phyloP scores from a whole-genome alignment of 2,113 vertebrate genomes.

The Carollia perspicillata region DNA sequence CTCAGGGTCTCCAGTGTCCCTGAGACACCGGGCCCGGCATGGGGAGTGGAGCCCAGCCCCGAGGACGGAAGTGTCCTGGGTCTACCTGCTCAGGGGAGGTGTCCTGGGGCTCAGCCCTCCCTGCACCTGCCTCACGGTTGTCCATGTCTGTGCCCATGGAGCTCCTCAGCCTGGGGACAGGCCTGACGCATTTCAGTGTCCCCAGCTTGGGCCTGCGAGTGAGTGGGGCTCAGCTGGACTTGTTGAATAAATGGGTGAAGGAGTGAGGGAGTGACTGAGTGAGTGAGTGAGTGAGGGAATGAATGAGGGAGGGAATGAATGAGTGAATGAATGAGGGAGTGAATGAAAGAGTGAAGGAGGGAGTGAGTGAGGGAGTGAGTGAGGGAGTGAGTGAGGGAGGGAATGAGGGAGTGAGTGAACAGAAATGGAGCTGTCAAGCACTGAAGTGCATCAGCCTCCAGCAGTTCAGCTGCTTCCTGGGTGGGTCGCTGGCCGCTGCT shows the following conservation, averaged over 20 bases:
- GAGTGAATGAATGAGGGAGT: no score
- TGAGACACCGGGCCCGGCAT: not conserved
- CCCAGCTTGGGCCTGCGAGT: not conserved
- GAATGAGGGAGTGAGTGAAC: no score
- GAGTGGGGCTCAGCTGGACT: not conserved
- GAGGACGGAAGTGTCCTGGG: rapidly evolving
- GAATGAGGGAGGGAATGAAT: no score
- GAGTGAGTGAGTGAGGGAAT: no score
- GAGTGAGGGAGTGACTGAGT: not conserved
- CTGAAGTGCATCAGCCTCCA: no score
- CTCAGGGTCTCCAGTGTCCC: not conserved
- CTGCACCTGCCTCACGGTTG: rapidly evolving
- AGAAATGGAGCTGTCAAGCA: no score
- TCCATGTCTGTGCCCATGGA: rapidly evolving
- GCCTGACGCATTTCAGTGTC: rapidly evolving
- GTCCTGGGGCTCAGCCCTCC: not conserved
- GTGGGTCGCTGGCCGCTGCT: no score
- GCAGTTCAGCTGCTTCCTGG: no score
- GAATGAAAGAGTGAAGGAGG: no score
- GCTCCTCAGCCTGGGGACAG: not conserved
- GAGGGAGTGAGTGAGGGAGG: no score
- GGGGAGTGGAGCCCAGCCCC: rapidly evolving
- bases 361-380: no score
- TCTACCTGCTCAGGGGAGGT: not conserved
- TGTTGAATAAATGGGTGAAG: not conserved